Evolutionary conservation across 2,888 invertebrate species (phyloP), one percentile per base, ranked within the genome.

Genomic region (Lasioglossum leucozonium): DNA sequence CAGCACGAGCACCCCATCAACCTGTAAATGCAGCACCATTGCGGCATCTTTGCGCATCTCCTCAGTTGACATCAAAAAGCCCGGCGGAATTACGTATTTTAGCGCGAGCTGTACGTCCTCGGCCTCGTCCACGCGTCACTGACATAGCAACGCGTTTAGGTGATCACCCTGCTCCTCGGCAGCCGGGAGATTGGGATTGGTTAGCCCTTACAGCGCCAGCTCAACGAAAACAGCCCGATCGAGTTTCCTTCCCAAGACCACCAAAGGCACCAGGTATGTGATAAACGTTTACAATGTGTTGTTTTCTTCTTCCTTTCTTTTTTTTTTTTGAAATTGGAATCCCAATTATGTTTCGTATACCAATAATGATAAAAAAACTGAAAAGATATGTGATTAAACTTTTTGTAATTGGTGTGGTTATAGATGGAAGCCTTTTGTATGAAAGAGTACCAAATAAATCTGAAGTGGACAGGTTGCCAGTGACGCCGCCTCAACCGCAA

Each of bases 211-310:
- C 97, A 85, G 97, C 97, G 89, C 96, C 96, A 87, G 97, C 97
- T 92, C 96, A 97, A 95, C 96, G 98, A 95, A 98, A 98, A 88
- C 96, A 96, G 95, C 98, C 98, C 58, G 97, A 97, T 91, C 97
- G 97, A 94, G 97, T 98, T 90, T 98, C 97, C 92, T 99, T 98
- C 95, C 98, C 98, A 79, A 98, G 98, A 95, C 98, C 98, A 89
- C 98, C 98, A 73, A 98, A 98, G 95, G 98, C 97, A 84, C 97
- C 98, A 86, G 98, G 97, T 97, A 92, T 84, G 88, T 74, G 47
- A 22, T 30, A 5, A 55, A 62, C 8, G 0, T 30, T 30, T 62
- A 62, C 30, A 62, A 18, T 62, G 30, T 62, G 30, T 62, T 30
- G 30, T 16, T 3, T 34, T 34, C 34, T 34, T 34, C 34, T 34